These are phyloP conservation scores for Noctilio leporinus DNA, from an alignment of 2,113 vertebrate species.

Conservation along the genomic window DNA sequence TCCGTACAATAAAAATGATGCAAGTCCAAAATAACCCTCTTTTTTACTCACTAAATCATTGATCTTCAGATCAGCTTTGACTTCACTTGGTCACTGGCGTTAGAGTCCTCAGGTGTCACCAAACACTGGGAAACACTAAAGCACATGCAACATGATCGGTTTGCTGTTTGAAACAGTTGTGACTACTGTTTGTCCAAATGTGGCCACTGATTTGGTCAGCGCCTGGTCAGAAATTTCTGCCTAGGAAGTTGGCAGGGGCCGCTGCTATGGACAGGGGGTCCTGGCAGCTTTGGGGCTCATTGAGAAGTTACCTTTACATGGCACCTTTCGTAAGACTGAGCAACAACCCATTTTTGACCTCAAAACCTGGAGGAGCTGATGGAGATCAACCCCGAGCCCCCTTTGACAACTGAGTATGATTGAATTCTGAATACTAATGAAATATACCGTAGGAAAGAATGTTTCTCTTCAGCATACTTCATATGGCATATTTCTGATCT, in stretches of 20 bases:
- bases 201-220: neutral
- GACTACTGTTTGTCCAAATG: neutral
- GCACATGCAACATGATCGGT: no score
- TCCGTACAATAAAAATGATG: neutral
- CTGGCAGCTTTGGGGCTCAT: no score
- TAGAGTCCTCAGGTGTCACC: neutral
- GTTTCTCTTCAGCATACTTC: neutral
- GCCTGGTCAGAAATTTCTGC: neutral
- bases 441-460: neutral
- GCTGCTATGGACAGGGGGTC: rapidly evolving
- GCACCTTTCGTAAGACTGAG: neutral
- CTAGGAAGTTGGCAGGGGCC: neutral
- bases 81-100: neutral
- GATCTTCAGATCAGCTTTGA: neutral
- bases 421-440: neutral
- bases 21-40: neutral
- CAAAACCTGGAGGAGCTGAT: neutral
- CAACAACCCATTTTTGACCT: neutral
- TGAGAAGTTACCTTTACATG: neutral
- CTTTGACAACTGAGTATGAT: neutral
- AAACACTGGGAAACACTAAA: neutral
- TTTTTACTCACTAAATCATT: neutral
- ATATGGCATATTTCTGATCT: neutral
- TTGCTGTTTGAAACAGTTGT: neutral
- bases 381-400: neutral